Evolutionary conservation across 1,140 invertebrate genomes (phyloP), one percentile per base, ranked within the genome.

Genomic region (Megalonaias nervosa): DNA sequence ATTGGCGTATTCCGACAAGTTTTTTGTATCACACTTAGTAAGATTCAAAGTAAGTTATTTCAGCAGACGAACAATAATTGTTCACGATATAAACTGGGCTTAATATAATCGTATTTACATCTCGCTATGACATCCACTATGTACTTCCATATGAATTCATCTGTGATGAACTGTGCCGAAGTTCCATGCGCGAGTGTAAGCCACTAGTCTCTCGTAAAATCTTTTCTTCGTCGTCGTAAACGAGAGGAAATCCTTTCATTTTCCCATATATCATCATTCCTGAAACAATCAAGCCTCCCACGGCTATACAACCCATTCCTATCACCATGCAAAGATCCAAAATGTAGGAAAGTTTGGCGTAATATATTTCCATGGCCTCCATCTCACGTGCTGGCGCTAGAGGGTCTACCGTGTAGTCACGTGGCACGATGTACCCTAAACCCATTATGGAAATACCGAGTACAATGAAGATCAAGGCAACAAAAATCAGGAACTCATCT

Each of bases 361-460:
- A 80, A 61, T 75, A 67, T 19, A 72, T 59, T 66, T 76, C 79
- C 19, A 80, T 72, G 2, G 19, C 55, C 66, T 80, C 79, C 79
- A 80, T 80, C 58, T 80, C 74, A 38, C 79, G 56, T 21, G 79
- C 79, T 16, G 79, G 69, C 21, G 68, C 56, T 48, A 56, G 59
- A 9, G 79, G 48, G 60, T 80, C 74, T 23, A 80, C 76, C 14
- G 23, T 55, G 38, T 68, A 77, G 16, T 66, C 74, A 9, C 79
- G 62, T n/a, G 79, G 79, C 17, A 80, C 56, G 15, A 73, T 55
- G 23, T 62, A 69, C 12, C 79, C 74, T 14, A 77, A 60, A 68
- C 13, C 57, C 31, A 73, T 73, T 16, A 80, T 31, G 19, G 65
- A 57, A 0, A 80, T 56, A 60, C 79, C 79, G 16, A 71, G 26